These are phyloP conservation scores for Hylaeus volcanicus DNA, from an alignment of 1,140 invertebrate species.

Conservation along the genomic window DNA sequence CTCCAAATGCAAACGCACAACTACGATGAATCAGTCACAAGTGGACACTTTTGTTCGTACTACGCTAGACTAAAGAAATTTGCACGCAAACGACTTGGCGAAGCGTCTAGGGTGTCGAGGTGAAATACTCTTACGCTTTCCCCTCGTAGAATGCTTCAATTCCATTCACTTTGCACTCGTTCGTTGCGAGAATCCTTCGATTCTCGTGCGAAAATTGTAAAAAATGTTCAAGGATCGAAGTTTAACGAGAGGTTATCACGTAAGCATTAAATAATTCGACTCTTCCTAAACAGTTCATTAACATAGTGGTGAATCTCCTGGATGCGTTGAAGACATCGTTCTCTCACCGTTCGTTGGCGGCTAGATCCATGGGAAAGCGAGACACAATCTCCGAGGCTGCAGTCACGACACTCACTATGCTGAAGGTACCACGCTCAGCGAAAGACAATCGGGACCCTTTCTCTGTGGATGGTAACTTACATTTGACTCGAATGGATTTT, in stretches of 20 bases:
- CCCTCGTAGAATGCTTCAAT: conserved; percentile 31
- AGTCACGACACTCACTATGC: conserved; percentile 90
- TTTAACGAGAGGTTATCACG: no score
- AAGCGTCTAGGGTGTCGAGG: background rate
- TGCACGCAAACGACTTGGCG: background rate
- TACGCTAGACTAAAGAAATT: no score
- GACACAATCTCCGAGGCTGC: conserved; percentile 93
- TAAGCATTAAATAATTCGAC: background rate
- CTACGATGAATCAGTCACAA: no score
- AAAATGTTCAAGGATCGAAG: conserved; percentile 4
- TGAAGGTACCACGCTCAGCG: conserved; percentile 83
- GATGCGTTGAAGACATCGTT: conserved; percentile 95
- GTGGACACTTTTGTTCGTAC: no score
- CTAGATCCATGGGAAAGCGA: conserved; percentile 90
- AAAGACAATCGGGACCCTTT: background rate
- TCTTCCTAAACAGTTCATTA: conserved; percentile 87
- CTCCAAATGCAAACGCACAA: no score
- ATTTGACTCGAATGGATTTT: background rate
- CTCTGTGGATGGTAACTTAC: background rate
- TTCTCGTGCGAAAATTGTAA: background rate
- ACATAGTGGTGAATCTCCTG: conserved; percentile 93
- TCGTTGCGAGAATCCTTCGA: background rate
- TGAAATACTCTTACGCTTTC: conserved; percentile 11
- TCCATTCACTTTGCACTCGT: background rate
- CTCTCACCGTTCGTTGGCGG: conserved; percentile 91